These are phyloP conservation scores for Cervus canadensis DNA, from an alignment of 2,113 vertebrate genomes.

Conservation along the genomic window DNA sequence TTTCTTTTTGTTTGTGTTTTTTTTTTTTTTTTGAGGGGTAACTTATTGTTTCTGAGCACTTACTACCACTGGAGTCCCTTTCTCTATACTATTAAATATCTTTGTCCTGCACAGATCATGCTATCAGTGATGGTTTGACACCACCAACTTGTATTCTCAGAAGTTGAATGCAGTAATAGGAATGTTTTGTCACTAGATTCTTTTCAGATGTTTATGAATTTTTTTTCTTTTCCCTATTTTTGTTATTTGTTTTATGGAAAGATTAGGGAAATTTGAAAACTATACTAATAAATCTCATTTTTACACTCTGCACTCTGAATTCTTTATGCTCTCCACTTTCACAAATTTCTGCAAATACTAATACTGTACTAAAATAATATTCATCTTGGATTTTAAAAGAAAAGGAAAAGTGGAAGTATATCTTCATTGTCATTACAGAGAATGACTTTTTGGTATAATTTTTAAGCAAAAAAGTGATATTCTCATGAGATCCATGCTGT, in stretches of 20 bases:
- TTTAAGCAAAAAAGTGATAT: neutral
- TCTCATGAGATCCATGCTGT: neutral
- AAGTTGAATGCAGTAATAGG: neutral
- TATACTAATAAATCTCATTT: neutral
- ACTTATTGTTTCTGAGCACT: neutral
- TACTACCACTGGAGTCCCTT: neutral
- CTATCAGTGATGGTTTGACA: neutral
- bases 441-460: neutral
- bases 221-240: neutral
- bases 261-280: neutral
- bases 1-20: neutral
- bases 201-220: neutral
- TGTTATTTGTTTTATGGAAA: neutral
- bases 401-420: neutral
- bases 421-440: neutral
- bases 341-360: neutral
- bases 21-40: neutral
- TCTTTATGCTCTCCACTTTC: neutral
- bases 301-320: neutral
- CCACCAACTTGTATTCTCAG: neutral
- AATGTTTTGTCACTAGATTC: neutral
- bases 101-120: neutral
- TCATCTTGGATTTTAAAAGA: neutral
- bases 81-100: neutral
- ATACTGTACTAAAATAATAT: neutral